phyloP scores from a whole-genome alignment of 2,113 vertebrate species.

The Ursus arctos region DNA sequence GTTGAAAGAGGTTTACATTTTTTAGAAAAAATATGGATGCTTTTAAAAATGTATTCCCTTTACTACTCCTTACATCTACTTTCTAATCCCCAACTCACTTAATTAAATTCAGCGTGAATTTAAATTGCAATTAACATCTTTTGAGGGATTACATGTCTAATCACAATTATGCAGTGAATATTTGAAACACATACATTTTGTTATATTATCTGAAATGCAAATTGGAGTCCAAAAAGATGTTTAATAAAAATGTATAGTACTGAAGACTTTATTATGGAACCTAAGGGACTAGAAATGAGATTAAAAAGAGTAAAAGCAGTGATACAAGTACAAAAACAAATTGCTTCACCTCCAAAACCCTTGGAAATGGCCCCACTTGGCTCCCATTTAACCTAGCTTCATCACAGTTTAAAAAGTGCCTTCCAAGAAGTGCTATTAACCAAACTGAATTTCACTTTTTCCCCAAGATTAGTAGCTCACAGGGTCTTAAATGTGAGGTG shows the following conservation, averaged over 20 bases:
- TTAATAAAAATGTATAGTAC: slow-evolving; percentile 83
- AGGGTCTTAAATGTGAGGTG: slow-evolving; percentile 15
- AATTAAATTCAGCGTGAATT: slow-evolving; percentile 85
- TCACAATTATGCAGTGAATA: slow-evolving; percentile 83
- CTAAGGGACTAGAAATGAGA: slow-evolving; percentile 73
- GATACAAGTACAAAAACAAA: slow-evolving; percentile 76
- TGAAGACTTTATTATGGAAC: slow-evolving; percentile 81
- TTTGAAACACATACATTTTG: slow-evolving; percentile 84
- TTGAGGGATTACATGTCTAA: slow-evolving; percentile 85
- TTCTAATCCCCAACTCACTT: slow-evolving; percentile 83
- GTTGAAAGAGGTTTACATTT: slow-evolving; percentile 72
- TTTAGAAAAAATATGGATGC: slow-evolving; percentile 68
- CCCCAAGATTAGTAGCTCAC: neutral
- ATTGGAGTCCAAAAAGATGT: slow-evolving; percentile 77
- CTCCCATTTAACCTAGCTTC: slow-evolving; percentile 54
- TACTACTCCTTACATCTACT: slow-evolving; percentile 80
- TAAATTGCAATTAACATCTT: slow-evolving; percentile 86
- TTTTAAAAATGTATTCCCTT: slow-evolving; percentile 80
- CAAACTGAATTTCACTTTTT: slow-evolving; percentile 43
- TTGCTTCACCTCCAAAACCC: slow-evolving; percentile 57
- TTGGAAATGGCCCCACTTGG: slow-evolving; percentile 44
- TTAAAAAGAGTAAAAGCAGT: slow-evolving; percentile 62
- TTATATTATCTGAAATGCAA: slow-evolving; percentile 85
- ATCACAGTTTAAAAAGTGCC: slow-evolving; percentile 55
- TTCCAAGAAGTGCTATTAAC: slow-evolving; percentile 48